Percentiles rank a stretch among this genome's conserved stretches.
phyloP scores from a whole-genome alignment of 2,113 vertebrate genomes.

The Ceuthmochares aereus region DNA sequence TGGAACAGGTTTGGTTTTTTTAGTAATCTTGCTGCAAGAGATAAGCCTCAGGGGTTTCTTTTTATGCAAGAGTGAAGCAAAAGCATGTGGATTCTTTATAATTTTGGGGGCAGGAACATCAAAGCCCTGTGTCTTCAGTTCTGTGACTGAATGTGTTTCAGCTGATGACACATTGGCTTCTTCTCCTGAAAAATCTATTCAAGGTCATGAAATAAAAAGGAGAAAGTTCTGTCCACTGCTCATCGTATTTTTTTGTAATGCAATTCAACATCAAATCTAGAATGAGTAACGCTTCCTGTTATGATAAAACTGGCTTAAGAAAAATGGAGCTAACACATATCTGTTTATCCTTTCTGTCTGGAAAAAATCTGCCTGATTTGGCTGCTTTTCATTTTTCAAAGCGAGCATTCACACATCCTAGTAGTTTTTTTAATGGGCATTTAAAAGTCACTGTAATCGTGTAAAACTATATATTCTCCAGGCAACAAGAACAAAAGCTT shows the following conservation, averaged over 20 bases:
- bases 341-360: not conserved
- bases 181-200: not conserved
- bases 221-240: not conserved
- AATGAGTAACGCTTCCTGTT: conserved; percentile 64
- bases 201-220: not conserved
- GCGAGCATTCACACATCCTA: not conserved
- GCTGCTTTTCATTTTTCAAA: not conserved
- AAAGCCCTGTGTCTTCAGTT: not conserved
- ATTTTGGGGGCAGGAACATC: not conserved
- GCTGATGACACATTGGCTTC: not conserved
- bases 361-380: not conserved
- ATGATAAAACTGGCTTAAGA: conserved; percentile 16
- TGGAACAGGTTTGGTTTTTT: not conserved
- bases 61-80: not conserved
- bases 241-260: not conserved
- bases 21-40: not conserved
- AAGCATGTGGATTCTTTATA: not conserved
- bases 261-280: conserved; percentile 18
- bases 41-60: not conserved
- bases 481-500: conserved; percentile 40
- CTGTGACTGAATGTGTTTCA: not conserved
- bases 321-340: not conserved
- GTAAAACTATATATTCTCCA: not conserved
- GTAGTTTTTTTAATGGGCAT: not conserved
- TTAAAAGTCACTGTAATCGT: not conserved